Conservation (phyloP, 2,797 vertebrate genomes). For the Myiothlypis coronata region DNA sequence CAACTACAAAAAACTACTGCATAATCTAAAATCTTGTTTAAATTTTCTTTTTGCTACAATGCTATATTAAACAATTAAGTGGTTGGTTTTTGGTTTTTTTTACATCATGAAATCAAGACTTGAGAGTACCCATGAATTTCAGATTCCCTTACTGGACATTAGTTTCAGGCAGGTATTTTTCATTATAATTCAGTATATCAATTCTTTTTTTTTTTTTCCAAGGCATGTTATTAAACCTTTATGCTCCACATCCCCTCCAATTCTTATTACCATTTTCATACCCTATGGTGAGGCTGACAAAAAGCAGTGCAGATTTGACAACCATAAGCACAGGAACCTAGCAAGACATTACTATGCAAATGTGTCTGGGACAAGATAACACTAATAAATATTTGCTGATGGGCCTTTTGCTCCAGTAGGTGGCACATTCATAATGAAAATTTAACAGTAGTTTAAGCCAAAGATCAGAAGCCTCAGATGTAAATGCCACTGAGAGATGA, state of each 20-base stretch:
- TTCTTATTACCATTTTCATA: constrained; percentile 54
- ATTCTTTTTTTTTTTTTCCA: background rate
- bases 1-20: background rate
- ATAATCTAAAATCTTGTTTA: background rate
- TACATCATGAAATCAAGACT: background rate
- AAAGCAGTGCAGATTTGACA: constrained; percentile 47
- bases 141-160: background rate
- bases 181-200: background rate
- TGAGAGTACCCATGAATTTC: background rate
- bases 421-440: constrained; percentile 32
- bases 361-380: constrained; percentile 38
- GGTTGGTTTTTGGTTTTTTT: background rate
- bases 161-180: constrained; percentile 1
- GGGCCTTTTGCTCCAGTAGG: constrained; percentile 17
- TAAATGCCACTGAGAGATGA: background rate
- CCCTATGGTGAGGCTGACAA: constrained; percentile 47
- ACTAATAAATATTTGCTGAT: constrained; percentile 59
- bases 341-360: constrained; percentile 63
- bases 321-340: constrained; percentile 39
- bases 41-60: background rate
- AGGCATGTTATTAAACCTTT: constrained; percentile 37
- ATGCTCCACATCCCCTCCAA: background rate
- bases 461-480: background rate
- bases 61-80: background rate
- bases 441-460: background rate